A percentile compares a stretch with the other conserved stretches of the same genome.
These are phyloP conservation scores for Oceanodroma tethys DNA, from an alignment of 2,113 vertebrate genomes.

Conservation along the genomic window DNA sequence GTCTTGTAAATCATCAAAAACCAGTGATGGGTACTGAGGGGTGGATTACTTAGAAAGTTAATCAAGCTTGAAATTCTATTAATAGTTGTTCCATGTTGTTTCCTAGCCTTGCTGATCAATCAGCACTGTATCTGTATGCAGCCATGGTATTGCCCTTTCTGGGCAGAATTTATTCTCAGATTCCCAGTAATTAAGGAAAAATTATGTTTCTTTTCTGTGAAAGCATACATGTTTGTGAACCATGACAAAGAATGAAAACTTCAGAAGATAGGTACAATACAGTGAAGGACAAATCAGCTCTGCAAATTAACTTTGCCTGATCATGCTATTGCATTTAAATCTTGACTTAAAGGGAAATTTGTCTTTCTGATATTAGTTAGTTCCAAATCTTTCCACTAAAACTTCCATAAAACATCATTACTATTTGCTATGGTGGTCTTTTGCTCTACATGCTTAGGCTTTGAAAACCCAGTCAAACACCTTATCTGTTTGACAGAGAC, in stretches of 20 bases:
- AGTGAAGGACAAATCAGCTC: background rate
- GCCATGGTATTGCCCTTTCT: background rate
- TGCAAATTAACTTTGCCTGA: background rate
- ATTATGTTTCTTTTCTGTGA: background rate
- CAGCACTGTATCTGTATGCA: background rate
- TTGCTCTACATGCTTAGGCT: background rate
- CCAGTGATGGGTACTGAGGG: background rate
- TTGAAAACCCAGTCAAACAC: background rate
- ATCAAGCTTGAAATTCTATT: background rate
- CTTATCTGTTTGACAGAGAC: background rate
- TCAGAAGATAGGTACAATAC: background rate
- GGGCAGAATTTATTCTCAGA: background rate
- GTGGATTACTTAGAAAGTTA: background rate
- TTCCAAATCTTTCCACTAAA: background rate
- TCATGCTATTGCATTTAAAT: background rate
- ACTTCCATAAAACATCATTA: background rate
- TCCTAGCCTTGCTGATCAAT: background rate
- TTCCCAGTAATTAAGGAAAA: background rate
- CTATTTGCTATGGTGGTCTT: background rate
- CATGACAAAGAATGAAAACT: background rate
- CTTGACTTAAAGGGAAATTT: background rate
- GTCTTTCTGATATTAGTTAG: background rate
- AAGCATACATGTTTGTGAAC: background rate
- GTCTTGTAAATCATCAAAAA: background rate
- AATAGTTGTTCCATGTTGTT: background rate